These are phyloP conservation scores for Marmota monax DNA, from an alignment of 2,113 vertebrate species.

Conservation along the genomic window DNA sequence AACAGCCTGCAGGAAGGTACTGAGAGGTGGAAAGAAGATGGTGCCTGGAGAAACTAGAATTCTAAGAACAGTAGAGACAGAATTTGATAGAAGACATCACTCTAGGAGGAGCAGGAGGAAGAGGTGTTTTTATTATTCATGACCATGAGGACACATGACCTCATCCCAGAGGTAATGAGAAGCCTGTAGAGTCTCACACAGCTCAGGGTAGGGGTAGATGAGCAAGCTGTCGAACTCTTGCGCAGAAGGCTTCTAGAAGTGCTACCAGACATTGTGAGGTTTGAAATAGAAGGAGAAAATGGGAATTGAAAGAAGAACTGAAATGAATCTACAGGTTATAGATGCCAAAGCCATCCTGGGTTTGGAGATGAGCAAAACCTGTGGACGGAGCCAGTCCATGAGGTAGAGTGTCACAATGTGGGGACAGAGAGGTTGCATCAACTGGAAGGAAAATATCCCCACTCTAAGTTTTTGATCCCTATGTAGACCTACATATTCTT, in stretches of 20 bases:
- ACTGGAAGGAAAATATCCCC: not conserved
- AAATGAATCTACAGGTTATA: accelerated
- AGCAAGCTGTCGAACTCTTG: not conserved
- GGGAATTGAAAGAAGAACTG: not conserved
- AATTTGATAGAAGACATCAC: not conserved
- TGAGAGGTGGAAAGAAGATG: not conserved
- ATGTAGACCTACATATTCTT: not conserved
- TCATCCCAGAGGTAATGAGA: not conserved
- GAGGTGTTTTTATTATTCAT: not conserved
- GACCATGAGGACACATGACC: not conserved
- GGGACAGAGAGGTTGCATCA: not conserved
- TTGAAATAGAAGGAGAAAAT: not conserved
- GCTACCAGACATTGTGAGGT: not conserved
- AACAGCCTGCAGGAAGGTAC: not conserved
- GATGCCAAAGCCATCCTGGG: not conserved
- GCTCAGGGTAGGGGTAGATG: not conserved
- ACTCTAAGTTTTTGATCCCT: not conserved
- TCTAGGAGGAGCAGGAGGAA: not conserved
- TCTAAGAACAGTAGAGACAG: not conserved
- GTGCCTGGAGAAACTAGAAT: not conserved
- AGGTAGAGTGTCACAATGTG: not conserved
- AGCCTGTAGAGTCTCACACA: not conserved
- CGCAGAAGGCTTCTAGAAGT: not conserved
- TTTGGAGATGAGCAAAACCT: not conserved
- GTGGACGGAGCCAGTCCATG: not conserved